phyloP scores from a whole-genome alignment of 1,140 invertebrate genomes.

The Mamestra configurata region DNA sequence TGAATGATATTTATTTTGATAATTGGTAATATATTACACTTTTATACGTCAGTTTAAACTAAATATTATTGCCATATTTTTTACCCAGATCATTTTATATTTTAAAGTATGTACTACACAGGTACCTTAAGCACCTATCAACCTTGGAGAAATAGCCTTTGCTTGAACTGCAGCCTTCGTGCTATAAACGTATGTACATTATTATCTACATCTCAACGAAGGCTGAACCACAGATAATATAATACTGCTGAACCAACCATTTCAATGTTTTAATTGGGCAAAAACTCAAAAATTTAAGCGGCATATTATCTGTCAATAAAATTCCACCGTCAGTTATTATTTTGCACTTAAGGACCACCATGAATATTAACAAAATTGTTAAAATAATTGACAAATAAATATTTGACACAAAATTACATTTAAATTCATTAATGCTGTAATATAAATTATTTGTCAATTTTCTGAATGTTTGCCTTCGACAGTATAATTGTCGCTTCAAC shows the following conservation, averaged over 20 bases:
- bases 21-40: too few species aligned
- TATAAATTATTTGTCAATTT: not conserved
- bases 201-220: too few species aligned
- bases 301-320: not conserved
- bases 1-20: too few species aligned
- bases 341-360: conserved; percentile 13
- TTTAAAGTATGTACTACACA: too few species aligned
- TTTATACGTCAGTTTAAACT: too few species aligned
- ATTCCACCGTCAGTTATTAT: not conserved
- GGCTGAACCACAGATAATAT: not conserved
- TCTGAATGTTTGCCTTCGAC: not conserved
- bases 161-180: too few species aligned
- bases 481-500: too few species aligned
- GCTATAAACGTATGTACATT: too few species aligned
- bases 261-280: not conserved
- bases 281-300: not conserved
- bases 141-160: too few species aligned
- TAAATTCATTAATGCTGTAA: not conserved
- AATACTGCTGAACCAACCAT: not conserved
- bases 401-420: not conserved
- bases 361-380: conserved; percentile 5
- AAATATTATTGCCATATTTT: too few species aligned
- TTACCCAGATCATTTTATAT: too few species aligned
- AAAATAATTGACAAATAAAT: not conserved
- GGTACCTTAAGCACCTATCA: too few species aligned